Base-by-base conservation (phyloP, 2,797 vertebrate species). In the Argyrosomus regius region DNA sequence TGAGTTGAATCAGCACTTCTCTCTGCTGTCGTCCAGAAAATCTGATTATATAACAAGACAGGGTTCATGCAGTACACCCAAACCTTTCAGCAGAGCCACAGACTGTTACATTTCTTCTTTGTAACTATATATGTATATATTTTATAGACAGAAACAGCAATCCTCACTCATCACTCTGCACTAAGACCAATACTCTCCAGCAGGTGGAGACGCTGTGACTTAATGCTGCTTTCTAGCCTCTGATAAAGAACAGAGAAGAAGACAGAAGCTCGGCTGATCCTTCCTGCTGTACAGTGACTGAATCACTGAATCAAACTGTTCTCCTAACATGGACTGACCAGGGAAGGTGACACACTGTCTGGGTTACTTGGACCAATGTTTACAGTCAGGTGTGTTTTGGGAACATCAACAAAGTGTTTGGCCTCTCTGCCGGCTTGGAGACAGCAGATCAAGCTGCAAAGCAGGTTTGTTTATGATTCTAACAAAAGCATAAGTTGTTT, bases 291-390 rank as follows among this genome's bases (percentile, higher is more conserved):
- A 10, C 6, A 65, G 57, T 61, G 26, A 72, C 5, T 20, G 59
- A 9, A 39, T 4, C 8, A 46, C 6, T 0, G 31, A 56, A 2
- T 0, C 28, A 53, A 43, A 60, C 13, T 82, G 50, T 46, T 49
- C 1, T 3, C 31, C 20, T 1, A 59, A 81, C 53, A 69, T 64
- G 54, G 11, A 28, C n/a, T 77, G 6, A 26, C 69, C 31, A 26
- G 49, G 3, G 24, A 22, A 53, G 10, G 57, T 71, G 72, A 63
- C 14, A 5, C 1, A 0, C 11, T 35, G 53, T 73, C 0, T 11
- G 45, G 9, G 12, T 39, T 24, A 17, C 28, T 26, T 6, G 54
- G 69, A 50, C 54, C 67, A 69, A 94, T 94, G 93, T 82, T 91
- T 65, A 73, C 26, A 0, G 11, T 80, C 73, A 84, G 86, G 83